Evolutionary conservation across 2,797 vertebrate species (phyloP), one percentile per base, ranked within the genome.

Genomic region (Pseudotriccus pelzelni): DNA sequence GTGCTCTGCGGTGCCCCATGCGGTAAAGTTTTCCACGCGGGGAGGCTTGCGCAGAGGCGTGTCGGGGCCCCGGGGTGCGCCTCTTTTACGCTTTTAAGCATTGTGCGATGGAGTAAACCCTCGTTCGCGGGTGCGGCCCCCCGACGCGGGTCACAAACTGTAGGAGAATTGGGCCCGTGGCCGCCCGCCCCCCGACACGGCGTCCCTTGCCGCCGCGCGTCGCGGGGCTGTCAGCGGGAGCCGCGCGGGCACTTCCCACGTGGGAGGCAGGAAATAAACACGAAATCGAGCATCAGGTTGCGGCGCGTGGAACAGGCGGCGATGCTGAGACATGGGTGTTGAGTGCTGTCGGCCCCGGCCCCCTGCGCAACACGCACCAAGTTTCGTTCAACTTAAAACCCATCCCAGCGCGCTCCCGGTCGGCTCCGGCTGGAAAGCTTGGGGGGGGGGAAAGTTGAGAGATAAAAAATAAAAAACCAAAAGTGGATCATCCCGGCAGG

Each of bases 391-490:
- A 19, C 24, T 66, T 23, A 60, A 37, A 37, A 37, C 49, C 32
- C 81, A 53, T 19, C 28, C 49, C 64, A 12, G 36, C 49, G 27
- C 27, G 20, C 36, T 63, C 66, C 32, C 39, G 36, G n/a, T 36
- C 39, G 23, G 22, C 73, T 28, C 18, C 46, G 18, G 36, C 52
- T 73, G n/a, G 37, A 78, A 75, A 73, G 39, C 28, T 44, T 32
- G 14, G 32, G 39, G 28, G 3, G 0, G 1, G 6, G 10, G 9
- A 9, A 47, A 6, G 15, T 1, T 8, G 21, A 6, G 28, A 21
- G 6, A 20, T 12, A 24, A 30, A 20, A 43, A 39, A n/a, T n/a
- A n/a, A n/a, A n/a, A n/a, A 20, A 43, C 37, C 36, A 55, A 36
- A 52, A 74, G 47, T 84, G 37, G 11, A 63, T 60, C n/a, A 87